Percentiles rank a stretch among this genome's conserved stretches.
phyloP scores from a whole-genome alignment of 2,797 vertebrate species.

The Sarcoramphus papa region DNA sequence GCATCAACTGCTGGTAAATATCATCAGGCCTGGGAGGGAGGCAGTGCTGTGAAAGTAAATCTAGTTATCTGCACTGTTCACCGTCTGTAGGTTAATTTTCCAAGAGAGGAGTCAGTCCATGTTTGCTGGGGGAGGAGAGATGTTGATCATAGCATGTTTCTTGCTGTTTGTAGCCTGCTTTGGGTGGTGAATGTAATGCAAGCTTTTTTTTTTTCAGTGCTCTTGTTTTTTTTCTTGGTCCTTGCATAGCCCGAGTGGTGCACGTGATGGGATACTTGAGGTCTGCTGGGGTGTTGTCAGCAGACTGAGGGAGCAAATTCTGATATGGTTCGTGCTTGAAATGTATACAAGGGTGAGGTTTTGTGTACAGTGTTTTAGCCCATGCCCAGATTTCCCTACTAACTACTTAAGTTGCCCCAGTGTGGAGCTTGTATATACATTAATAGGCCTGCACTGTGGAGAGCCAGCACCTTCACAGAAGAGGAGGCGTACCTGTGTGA shows the following conservation, averaged over 20 bases:
- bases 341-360: background rate
- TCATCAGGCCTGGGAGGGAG: background rate
- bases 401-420: background rate
- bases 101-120: accelerated
- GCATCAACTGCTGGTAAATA: background rate
- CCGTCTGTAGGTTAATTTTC: background rate
- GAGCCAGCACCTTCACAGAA: background rate
- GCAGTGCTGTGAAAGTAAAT: background rate
- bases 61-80: background rate
- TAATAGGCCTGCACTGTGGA: background rate
- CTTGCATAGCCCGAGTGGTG: background rate
- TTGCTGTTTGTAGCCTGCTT: background rate
- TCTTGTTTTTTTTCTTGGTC: background rate
- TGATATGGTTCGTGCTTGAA: background rate
- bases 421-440: background rate
- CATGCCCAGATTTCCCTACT: background rate
- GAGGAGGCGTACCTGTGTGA: background rate
- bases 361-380: background rate
- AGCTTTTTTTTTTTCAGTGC: background rate
- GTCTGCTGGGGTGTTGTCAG: background rate
- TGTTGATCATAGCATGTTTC: background rate
- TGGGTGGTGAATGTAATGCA: background rate
- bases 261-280: background rate
- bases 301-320: background rate
- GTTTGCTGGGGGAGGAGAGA: background rate